Evolutionary conservation across 2,113 vertebrate genomes (phyloP).

Genomic region (Myocastor coypus): DNA sequence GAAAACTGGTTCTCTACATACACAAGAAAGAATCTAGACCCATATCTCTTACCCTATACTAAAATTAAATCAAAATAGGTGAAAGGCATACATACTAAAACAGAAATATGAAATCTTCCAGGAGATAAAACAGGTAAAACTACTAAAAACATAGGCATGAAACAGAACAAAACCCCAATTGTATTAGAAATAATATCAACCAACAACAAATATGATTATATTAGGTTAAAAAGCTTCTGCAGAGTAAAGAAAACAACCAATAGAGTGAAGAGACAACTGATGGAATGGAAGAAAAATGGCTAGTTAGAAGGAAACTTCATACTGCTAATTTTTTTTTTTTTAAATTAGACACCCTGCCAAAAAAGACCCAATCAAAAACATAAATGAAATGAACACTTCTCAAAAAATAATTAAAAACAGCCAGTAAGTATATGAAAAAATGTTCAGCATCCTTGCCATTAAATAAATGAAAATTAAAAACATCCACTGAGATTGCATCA

Average conservation of each 20-base stretch:
- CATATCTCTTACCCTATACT: neutral
- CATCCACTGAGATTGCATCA: neutral
- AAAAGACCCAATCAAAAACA: neutral
- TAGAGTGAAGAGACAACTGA: neutral
- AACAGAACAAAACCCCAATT: neutral
- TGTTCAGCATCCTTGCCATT: neutral
- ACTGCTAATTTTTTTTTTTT: neutral
- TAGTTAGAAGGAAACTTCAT: neutral
- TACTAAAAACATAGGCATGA: neutral
- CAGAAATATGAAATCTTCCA: neutral
- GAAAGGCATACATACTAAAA: neutral
- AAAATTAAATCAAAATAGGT: neutral
- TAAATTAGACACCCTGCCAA: neutral
- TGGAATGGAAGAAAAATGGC: neutral
- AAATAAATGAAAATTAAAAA: neutral
- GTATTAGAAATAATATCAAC: neutral
- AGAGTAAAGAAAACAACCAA: neutral
- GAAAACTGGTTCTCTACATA: neutral
- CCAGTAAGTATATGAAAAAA: neutral
- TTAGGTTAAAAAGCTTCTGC: neutral
- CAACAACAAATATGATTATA: neutral
- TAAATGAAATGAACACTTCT: neutral
- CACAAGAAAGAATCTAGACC: neutral
- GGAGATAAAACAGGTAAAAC: neutral
- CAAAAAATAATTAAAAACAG: neutral